Base-by-base conservation (phyloP, 2,113 vertebrate genomes). In the Passer domesticus region DNA sequence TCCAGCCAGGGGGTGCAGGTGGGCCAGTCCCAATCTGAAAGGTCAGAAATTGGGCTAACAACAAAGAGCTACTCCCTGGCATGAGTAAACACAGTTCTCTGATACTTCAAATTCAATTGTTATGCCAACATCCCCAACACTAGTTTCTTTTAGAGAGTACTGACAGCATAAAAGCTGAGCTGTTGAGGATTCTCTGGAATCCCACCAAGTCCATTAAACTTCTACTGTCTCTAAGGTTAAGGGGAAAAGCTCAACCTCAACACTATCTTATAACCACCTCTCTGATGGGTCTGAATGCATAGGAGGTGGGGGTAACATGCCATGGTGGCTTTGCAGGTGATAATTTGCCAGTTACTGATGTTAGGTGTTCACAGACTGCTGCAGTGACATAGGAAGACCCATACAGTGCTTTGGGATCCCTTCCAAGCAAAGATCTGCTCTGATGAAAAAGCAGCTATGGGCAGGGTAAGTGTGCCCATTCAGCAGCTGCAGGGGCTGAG, bases 391-490 rank as follows among this genome's bases (percentile, higher is more conserved):
- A 47, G 72, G 60, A 64, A 56, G 15, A 67, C 6, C 37, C 25
- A n/a, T 5, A 16, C 33, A 74, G 22, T 18, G 8, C 8, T 50
- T 24, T 31, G 7, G 11, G 16, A 53, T 68, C 8, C 4, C 69
- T 68, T 13, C 20, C 46, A 15, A n/a, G 39, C 7, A n/a, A 30
- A 47, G 37, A 47, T 62, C 13, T 63, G 8, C 23, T 47, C 12
- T 85, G 75, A 21, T 64, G 28, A 39, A 35, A 44, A 17, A 46
- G 28, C 13, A 37, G 1, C 24, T 5, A 3, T 8, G 4, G 12
- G 3, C 10, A 22, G 41, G 15, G 1, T 47, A 22, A 16, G 3
- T 6, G 7, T 73, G 6, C 11, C 16, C 27, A 4, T 0, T 1
- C 22, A 16, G 30, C 30, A 44, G 53, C 39, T 43, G 31, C 24